These are phyloP conservation scores for Pipistrellus nathusii DNA, from an alignment of 2,797 vertebrate genomes.

Conservation along the genomic window DNA sequence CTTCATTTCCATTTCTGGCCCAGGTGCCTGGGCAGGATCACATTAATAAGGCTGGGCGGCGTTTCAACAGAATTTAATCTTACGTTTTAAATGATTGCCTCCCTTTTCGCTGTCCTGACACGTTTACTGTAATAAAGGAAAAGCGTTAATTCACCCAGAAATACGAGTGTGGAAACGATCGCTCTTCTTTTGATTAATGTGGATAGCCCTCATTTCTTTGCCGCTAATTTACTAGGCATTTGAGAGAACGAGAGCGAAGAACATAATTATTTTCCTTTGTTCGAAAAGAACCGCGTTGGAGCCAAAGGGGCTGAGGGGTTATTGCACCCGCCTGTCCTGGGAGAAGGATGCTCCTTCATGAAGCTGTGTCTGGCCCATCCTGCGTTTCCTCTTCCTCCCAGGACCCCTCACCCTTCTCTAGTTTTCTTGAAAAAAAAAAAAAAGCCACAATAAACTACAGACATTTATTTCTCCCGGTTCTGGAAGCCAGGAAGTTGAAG, in stretches of 20 bases:
- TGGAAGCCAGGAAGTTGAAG: background rate
- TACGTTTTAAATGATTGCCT: conserved; percentile 72
- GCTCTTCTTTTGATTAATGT: conserved; percentile 71
- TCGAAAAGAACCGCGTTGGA: conserved; percentile 7
- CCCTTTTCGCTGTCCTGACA: conserved; percentile 54
- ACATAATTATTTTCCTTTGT: background rate
- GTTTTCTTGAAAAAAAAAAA: background rate
- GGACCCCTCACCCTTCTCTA: background rate
- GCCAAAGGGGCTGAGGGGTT: background rate
- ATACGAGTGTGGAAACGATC: background rate
- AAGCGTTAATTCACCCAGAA: conserved; percentile 75
- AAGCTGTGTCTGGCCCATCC: background rate
- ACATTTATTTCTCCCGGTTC: background rate
- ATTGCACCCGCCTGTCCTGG: background rate
- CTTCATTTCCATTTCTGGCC: conserved; percentile 8
- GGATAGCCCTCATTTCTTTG: conserved; percentile 49
- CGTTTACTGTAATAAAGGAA: conserved; percentile 53
- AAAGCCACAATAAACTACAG: too few relatives aligned
- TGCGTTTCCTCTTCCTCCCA: background rate
- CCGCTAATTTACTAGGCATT: conserved; percentile 27
- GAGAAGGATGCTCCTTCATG: background rate
- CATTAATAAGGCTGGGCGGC: conserved; percentile 59
- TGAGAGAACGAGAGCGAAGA: background rate
- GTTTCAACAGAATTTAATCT: conserved; percentile 64
- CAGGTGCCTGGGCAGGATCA: background rate